Evolutionary conservation across 2,797 vertebrate species (phyloP), one percentile per base, ranked within the genome.

Genomic region (Tiaroga cobitis): DNA sequence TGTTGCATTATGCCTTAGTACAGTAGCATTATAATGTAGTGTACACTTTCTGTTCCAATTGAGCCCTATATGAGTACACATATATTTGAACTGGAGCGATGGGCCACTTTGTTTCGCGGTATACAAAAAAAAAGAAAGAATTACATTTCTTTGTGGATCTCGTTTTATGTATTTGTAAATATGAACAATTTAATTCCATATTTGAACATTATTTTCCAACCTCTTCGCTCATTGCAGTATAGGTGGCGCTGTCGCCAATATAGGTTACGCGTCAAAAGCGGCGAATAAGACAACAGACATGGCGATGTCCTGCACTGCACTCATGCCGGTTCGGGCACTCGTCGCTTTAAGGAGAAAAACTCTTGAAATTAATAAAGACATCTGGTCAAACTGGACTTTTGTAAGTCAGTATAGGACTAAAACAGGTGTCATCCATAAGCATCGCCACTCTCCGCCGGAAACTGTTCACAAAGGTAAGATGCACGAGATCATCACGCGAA

Each of bases 251-350:
- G 11, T 13, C 29, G 26, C 10, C 8, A 3, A 19, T 3, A 7
- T 3, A 7, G 8, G 9, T 3, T 8, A 51, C 15, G 15, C 43
- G 41, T 26, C 9, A 49, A 49, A 49, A 75, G 72, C 29, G 69
- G 1, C 26, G 69, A 61, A 63, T 72, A 76, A 83, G 72, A 54
- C 32, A 13, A 15, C n/a, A 89, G 94, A 94, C 81, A 96, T 96
- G 95, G 95, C 95, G 93, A 82, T 90, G 61, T 88, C 89, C 92
- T 86, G 92, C 51, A 51, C 32, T 2, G 83, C 88, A 82, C 92
- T 94, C 93, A 85, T 95, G 95, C 87, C 91, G 0, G 56, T 94
- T 0, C 89, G 91, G 88, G 79, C 85, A 8, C 39, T 95, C 32
- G 90, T 67, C 61, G 91, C 89, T 82, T 39, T 94, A 32, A 59